phyloP scores from a whole-genome alignment of 2,888 invertebrate genomes.

The Lochmaea crataegi region DNA sequence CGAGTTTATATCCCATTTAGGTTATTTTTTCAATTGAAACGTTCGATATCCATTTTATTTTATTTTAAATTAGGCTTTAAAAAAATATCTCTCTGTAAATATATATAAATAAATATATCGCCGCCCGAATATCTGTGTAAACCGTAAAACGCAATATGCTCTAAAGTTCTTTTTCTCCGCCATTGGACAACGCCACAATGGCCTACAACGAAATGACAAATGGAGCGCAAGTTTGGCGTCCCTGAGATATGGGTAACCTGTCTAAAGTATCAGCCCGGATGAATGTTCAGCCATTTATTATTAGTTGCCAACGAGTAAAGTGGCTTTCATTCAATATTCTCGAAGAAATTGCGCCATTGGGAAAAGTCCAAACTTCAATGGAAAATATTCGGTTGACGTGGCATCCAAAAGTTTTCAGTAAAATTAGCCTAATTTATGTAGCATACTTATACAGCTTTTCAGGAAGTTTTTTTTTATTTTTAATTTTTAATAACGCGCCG shows the following conservation, averaged over 20 bases:
- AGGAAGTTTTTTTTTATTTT: background rate
- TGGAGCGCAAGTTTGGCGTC: conserved; percentile 41
- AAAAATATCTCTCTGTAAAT: no score
- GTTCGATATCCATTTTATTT: no score
- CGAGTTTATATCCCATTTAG: no score
- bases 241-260: conserved; percentile 54
- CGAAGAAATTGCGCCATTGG: conserved; percentile 34
- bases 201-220: conserved; percentile 44
- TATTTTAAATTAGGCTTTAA: no score
- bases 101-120: background rate
- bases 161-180: conserved; percentile 11
- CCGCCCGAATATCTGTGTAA: background rate
- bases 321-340: conserved; percentile 44
- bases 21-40: no score
- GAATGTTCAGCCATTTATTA: conserved; percentile 45
- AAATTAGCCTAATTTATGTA: conserved; percentile 17
- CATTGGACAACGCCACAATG: conserved; percentile 25
- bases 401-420: conserved; percentile 20
- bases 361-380: conserved; percentile 36
- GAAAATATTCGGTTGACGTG: conserved; percentile 28
- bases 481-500: background rate
- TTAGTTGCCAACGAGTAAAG: conserved; percentile 36
- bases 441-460: conserved; percentile 4
- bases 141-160: conserved; percentile 11
- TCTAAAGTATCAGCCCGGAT: conserved; percentile 52